Percentiles rank a stretch among this genome's conserved stretches.
These are phyloP conservation scores for Oreochromis grahami DNA, from an alignment of 2,797 vertebrate species.

Conservation along the genomic window DNA sequence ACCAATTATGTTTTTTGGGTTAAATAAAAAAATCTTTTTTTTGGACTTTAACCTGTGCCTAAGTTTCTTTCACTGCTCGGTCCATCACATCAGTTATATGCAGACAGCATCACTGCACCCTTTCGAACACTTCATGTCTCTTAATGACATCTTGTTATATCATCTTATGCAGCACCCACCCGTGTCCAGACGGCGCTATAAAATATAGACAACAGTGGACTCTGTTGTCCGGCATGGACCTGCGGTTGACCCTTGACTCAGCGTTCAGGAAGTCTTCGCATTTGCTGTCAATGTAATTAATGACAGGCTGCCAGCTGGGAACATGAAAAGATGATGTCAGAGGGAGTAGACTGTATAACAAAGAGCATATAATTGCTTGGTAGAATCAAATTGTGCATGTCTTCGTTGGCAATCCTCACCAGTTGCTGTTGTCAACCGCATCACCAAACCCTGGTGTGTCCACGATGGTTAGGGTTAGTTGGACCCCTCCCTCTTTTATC, in stretches of 20 bases:
- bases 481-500: conserved; percentile 80
- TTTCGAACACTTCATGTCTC: neutral
- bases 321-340: neutral
- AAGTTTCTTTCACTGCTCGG: no score
- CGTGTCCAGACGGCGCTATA: conserved; percentile 79
- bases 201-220: conserved; percentile 83
- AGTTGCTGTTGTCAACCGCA: conserved; percentile 83
- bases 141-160: neutral
- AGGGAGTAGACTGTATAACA: neutral
- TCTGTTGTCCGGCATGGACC: conserved; percentile 80
- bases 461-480: conserved; percentile 80
- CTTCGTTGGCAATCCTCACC: conserved; percentile 48
- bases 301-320: conserved; percentile 78
- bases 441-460: conserved; percentile 82
- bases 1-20: no score
- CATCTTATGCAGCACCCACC: conserved; percentile 53
- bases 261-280: conserved; percentile 81
- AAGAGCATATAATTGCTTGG: neutral
- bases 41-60: no score
- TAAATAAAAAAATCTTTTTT: no score
- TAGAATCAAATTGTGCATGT: neutral
- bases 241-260: conserved; percentile 78
- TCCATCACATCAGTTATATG: neutral
- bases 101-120: neutral
- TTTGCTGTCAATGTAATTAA: conserved; percentile 80